Percentiles rank a stretch among this genome's conserved stretches.
phyloP scores from a whole-genome alignment of 2,888 invertebrate genomes.

The Andricus quercusramuli region DNA sequence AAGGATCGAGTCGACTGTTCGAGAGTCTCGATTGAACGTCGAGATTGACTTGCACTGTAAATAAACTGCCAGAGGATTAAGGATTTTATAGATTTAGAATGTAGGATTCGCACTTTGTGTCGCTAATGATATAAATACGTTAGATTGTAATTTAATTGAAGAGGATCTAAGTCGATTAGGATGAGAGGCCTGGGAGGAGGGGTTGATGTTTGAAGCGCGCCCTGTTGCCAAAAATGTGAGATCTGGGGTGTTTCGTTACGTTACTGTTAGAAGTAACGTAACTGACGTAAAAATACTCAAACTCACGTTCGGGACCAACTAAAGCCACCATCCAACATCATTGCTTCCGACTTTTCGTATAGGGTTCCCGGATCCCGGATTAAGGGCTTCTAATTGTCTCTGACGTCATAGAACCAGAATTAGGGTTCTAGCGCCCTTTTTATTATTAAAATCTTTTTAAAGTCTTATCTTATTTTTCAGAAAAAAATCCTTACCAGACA shows the following conservation, averaged over 20 bases:
- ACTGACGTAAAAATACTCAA: constrained; percentile 49
- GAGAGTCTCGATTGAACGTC: background rate
- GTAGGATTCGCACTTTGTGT: constrained; percentile 48
- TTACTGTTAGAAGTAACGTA: constrained; percentile 12
- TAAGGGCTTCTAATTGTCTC: background rate
- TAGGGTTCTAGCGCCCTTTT: no score
- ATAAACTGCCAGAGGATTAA: constrained; percentile 54
- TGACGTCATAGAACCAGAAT: background rate
- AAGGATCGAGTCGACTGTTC: constrained; percentile 11
- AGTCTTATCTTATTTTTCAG: no score
- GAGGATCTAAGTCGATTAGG: constrained; percentile 3
- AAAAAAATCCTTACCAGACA: no score
- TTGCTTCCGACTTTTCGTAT: constrained; percentile 54
- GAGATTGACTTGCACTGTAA: constrained; percentile 47
- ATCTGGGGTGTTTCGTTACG: constrained; percentile 53
- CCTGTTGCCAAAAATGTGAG: constrained; percentile 56
- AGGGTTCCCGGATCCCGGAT: constrained; percentile 9
- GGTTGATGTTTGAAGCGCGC: constrained; percentile 56
- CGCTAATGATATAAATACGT: constrained; percentile 49
- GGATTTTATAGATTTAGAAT: constrained; percentile 42
- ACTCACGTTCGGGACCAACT: constrained; percentile 77
- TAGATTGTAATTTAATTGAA: constrained; percentile 48
- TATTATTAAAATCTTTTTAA: no score
- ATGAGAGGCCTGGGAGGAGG: constrained; percentile 8
- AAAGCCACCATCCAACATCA: constrained; percentile 62